phyloP scores from a whole-genome alignment of 2,888 invertebrate genomes.

The Melieria picta region DNA sequence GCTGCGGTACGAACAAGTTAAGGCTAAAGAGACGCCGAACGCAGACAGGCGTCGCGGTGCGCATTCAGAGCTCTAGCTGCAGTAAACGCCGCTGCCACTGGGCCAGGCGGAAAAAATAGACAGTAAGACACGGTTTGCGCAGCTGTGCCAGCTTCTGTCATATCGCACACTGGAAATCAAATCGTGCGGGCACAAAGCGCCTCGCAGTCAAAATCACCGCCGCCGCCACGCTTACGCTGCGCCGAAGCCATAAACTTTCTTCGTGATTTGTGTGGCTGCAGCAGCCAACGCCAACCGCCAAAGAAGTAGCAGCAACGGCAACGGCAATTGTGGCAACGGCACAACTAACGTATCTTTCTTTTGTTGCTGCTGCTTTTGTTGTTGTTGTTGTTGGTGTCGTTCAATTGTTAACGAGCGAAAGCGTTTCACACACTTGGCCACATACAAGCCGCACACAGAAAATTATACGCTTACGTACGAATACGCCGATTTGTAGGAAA shows the following conservation, averaged over 20 bases:
- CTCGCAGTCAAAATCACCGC: neutral
- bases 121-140: too few relatives aligned
- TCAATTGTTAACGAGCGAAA: conserved; percentile 64
- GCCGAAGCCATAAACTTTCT: conserved; percentile 35
- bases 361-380: neutral
- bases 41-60: too few relatives aligned
- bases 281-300: conserved; percentile 31
- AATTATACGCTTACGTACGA: conserved; percentile 18
- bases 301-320: conserved; percentile 28
- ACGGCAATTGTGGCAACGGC: neutral
- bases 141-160: too few relatives aligned
- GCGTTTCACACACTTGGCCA: conserved; percentile 48
- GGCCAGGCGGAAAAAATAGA: too few relatives aligned
- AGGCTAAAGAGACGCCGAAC: too few relatives aligned
- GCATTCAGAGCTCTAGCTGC: too few relatives aligned
- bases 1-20: too few relatives aligned
- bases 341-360: too few relatives aligned
- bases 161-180: too few relatives aligned
- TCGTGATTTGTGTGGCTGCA: conserved; percentile 37
- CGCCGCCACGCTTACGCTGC: neutral
- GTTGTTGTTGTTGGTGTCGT: conserved; percentile 43
- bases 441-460: conserved; percentile 32
- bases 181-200: too few relatives aligned
- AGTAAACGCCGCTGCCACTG: too few relatives aligned
- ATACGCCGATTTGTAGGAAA: neutral